Evolutionary conservation across 2,888 invertebrate genomes (phyloP).

Genomic region (Andrena flavipes): DNA sequence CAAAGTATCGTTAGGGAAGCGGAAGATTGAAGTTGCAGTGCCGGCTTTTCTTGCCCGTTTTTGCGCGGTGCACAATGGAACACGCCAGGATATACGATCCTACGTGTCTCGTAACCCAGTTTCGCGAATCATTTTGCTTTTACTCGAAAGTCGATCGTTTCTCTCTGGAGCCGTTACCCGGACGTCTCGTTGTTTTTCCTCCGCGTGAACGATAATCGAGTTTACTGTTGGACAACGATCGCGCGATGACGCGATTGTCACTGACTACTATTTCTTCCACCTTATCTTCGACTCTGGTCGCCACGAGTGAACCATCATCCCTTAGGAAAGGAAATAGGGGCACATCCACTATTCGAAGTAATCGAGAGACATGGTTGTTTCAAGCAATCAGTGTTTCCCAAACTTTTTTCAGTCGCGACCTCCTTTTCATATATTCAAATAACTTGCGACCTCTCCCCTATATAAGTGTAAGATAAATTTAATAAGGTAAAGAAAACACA

Average conservation of each 20-base stretch:
- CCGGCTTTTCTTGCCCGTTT: constrained; percentile 51
- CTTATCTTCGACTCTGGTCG: constrained; percentile 38
- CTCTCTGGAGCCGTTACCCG: constrained; percentile 28
- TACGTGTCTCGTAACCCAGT: constrained; percentile 62
- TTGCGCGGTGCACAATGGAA: constrained; percentile 39
- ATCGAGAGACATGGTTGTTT: not conserved
- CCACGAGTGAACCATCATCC: not conserved
- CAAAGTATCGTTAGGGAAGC: constrained; percentile 55
- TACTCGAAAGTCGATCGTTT: constrained; percentile 47
- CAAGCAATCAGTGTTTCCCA: too few species aligned
- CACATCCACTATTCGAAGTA: not conserved
- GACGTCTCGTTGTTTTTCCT: constrained; percentile 12
- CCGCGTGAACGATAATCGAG: constrained; percentile 14
- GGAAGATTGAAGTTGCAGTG: constrained; percentile 55
- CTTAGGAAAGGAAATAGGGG: not conserved
- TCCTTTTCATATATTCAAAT: too few species aligned
- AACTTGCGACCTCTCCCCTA: too few species aligned
- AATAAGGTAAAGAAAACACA: too few species aligned
- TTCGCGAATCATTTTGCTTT: constrained; percentile 55
- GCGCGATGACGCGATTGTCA: constrained; percentile 35
- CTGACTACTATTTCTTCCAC: constrained; percentile 34
- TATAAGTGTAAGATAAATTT: too few species aligned
- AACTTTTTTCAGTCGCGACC: too few species aligned
- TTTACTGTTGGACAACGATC: constrained; percentile 33
- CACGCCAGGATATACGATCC: constrained; percentile 59